Conservation (phyloP, 2,113 vertebrate species). For the Dolichallabes microphthalmus region DNA sequence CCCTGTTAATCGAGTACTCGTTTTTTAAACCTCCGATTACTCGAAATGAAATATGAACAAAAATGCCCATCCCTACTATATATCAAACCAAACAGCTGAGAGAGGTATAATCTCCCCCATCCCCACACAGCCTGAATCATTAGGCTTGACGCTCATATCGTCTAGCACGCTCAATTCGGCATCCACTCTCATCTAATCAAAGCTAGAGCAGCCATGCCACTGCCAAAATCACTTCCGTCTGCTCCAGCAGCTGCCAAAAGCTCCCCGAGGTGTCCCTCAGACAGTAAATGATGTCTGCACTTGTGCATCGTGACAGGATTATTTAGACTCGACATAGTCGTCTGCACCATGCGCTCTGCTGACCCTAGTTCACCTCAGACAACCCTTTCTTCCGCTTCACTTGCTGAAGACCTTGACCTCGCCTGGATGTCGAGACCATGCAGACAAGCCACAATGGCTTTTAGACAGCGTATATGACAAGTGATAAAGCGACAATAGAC, state of each 20-base stretch:
- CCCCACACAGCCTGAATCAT: slow-evolving; percentile 22
- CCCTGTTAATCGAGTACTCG: too few species aligned
- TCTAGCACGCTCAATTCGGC: slow-evolving; percentile 16
- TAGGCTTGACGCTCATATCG: slow-evolving; percentile 12
- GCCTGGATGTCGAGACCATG: not conserved
- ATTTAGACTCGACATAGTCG: not conserved
- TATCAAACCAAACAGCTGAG: not conserved
- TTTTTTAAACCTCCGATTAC: too few species aligned
- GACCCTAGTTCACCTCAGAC: slow-evolving; percentile 21
- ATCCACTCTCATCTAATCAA: slow-evolving; percentile 34
- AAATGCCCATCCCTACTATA: too few species aligned
- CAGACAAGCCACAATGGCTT: not conserved
- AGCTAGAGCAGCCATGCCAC: slow-evolving; percentile 23
- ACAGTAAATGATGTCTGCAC: slow-evolving; percentile 27
- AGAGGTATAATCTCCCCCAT: not conserved
- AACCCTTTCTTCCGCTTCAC: not conserved
- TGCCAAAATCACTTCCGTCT: slow-evolving; percentile 34
- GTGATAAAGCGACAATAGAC: not conserved
- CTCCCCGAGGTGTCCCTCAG: slow-evolving; percentile 32
- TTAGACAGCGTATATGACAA: not conserved
- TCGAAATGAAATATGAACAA: too few species aligned
- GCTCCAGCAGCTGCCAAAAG: slow-evolving; percentile 43
- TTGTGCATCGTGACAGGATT: slow-evolving; percentile 8
- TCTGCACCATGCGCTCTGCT: not conserved
- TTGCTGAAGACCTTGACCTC: slow-evolving; percentile 13